Evolutionary conservation across 2,113 vertebrate species (phyloP), one percentile per base, ranked within the genome.

Genomic region (Merops nubicus): DNA sequence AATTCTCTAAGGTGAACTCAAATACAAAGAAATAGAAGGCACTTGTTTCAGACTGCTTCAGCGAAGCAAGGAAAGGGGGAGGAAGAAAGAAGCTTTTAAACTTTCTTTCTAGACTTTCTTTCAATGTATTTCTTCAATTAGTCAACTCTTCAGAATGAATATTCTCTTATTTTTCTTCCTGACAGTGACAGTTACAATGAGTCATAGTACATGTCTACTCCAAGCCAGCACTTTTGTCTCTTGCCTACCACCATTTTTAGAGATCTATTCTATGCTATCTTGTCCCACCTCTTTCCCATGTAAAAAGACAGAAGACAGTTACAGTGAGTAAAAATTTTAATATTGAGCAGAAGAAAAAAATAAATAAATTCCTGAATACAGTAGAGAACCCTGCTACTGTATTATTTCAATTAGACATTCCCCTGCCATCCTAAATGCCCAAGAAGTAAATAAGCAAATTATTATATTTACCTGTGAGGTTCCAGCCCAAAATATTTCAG

Each of bases 1-100:
- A 88, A 88, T 64, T 79, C 48, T 94, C 70, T 60, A 53, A 76
- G 89, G 77, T 79, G 75, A 95, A 31, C 23, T 96, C 38, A 68
- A 92, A 88, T 36, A 60, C 36, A n/a, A 85, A 88, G 65, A 78
- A 89, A 73, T 53, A 82, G 56, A 85, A 82, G 13, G 19, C 33
- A 34, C 16, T 79, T 65, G 11, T 42, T 21, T 45, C 53, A 64
- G 36, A 53, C 22, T 65, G 36, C 21, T 94, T 75, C 62, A 84
- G 43, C 80, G 74, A 88, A 93, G 65, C 48, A 76, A 91, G 28
- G 34, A 94, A 89, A 88, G 11, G 7, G 0, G 7, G 18, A 89
- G 40, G 5, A 85, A 7, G 13, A 22, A 93, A 74, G 12, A 11
- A 91, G 12, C 3, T 77, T 86, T 63, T 69, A 88, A 95, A 88